Conservation (phyloP, 2,888 invertebrate species). For the Tetrapedia diversipes region DNA sequence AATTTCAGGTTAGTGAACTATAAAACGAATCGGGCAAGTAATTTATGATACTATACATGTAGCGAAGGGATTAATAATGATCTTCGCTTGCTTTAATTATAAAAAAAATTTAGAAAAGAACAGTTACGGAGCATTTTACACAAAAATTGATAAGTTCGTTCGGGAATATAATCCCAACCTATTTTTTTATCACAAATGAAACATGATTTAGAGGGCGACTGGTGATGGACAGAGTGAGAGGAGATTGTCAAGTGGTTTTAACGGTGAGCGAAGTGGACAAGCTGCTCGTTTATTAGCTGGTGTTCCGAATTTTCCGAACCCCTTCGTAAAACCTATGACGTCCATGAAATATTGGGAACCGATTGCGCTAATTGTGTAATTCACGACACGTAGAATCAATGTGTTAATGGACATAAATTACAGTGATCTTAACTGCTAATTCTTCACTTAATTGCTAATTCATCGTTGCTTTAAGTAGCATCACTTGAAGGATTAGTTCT, state of each 20-base stretch:
- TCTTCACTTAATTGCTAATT: too few relatives aligned
- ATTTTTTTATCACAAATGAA: constrained; percentile 18
- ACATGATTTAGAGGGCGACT: constrained; percentile 5
- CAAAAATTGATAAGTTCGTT: constrained; percentile 7
- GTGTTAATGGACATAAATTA: too few relatives aligned
- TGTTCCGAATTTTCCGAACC: constrained; percentile 62
- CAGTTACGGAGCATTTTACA: neutral
- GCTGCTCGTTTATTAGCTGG: constrained; percentile 59
- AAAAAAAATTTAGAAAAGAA: too few relatives aligned
- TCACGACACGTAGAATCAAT: neutral
- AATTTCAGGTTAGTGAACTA: too few relatives aligned
- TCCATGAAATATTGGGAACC: constrained; percentile 61
- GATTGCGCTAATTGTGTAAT: constrained; percentile 63
- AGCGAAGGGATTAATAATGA: too few relatives aligned
- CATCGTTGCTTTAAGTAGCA: too few relatives aligned
- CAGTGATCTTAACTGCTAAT: too few relatives aligned
- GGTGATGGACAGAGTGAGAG: constrained; percentile 8
- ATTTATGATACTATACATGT: too few relatives aligned
- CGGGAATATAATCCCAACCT: neutral
- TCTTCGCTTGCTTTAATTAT: too few relatives aligned
- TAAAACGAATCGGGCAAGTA: too few relatives aligned
- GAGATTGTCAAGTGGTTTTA: constrained; percentile 57
- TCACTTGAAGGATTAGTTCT: too few relatives aligned
- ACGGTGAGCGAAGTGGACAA: constrained; percentile 24
- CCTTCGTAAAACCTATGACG: constrained; percentile 36